Conservation (phyloP, 2,113 vertebrate genomes). For the Odobenus rosmarus region DNA sequence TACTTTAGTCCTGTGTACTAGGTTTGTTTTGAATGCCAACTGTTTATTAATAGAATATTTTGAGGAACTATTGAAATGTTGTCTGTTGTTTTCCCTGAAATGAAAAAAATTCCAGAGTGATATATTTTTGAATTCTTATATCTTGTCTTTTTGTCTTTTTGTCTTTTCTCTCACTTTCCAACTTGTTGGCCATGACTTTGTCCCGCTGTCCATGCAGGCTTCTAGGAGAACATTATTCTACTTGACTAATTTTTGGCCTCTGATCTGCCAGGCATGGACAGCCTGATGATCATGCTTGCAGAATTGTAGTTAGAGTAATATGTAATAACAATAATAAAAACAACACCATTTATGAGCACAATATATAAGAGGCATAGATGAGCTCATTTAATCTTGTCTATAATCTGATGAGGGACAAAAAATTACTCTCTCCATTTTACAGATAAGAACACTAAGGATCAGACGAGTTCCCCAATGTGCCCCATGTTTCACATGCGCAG, state of each 20-base stretch:
- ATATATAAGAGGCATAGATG: background rate
- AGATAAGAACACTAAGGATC: background rate
- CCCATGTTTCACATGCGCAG: background rate
- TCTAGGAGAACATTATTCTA: background rate
- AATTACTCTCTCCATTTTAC: background rate
- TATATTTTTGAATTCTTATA: background rate
- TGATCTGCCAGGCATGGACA: background rate
- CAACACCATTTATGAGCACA: background rate
- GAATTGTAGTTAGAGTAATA: background rate
- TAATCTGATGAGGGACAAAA: background rate
- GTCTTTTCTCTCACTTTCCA: background rate
- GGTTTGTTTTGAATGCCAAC: background rate
- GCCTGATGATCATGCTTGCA: background rate
- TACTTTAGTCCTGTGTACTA: background rate
- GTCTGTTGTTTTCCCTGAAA: background rate
- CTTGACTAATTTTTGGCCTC: background rate
- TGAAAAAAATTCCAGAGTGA: background rate
- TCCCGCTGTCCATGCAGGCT: background rate
- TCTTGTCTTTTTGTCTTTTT: background rate
- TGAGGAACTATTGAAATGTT: background rate
- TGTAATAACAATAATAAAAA: background rate
- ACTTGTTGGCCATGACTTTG: background rate
- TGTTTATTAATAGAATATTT: background rate
- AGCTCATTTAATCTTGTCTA: conserved; percentile 5
- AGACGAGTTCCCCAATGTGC: background rate